Evolutionary conservation across 2,113 vertebrate species (phyloP), one percentile per base, ranked within the genome.

Genomic region (Cyanoliseus patagonus): DNA sequence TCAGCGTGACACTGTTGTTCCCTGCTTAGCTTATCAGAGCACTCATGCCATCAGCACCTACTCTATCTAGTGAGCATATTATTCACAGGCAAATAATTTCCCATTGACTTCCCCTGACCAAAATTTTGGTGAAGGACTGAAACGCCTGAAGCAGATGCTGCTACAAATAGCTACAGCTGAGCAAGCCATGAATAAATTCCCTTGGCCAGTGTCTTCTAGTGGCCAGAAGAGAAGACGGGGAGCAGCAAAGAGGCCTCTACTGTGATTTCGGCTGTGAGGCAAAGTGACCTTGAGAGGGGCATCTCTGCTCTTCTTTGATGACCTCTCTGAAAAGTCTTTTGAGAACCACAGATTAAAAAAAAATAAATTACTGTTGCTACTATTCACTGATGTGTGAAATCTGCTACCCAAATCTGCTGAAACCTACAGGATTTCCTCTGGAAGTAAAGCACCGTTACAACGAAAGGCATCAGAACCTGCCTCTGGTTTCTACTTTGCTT

Each of bases 61-160:
- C 37, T 42, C 16, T 33, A 52, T 33, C n/a, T 24, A 59, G n/a
- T 1, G 4, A 76, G 33, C 11, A 11, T 3, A 3, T 68, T 52
- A 68, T 37, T 75, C 76, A 39, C 27, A 84, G 22, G 15, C 15
- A 79, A 76, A 92, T 37, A 4, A 14, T 14, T 27, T 57, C 62
- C 55, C 14, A 11, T 0, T 49, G 51, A 86, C 20, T 66, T 83
- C 10, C 14, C 10, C 13, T 1, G 0, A 7, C 8, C 3, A 8
- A 23, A 77, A 55, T 28, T 85, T 57, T 0, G 0, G 30, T 41
- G 57, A 14, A 22, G 24, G 5, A 76, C 41, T 2, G 0, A 62
- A 72, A 78, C 76, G 41, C 4, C 9, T 73, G 33, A 86, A 91
- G n/a, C 7, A 68, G 20, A 35, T 1, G 1, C 52, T 73, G 28